Evolutionary conservation across 2,113 vertebrate genomes (phyloP), one percentile per base, ranked within the genome.

Genomic region (Cepphus grylle): DNA sequence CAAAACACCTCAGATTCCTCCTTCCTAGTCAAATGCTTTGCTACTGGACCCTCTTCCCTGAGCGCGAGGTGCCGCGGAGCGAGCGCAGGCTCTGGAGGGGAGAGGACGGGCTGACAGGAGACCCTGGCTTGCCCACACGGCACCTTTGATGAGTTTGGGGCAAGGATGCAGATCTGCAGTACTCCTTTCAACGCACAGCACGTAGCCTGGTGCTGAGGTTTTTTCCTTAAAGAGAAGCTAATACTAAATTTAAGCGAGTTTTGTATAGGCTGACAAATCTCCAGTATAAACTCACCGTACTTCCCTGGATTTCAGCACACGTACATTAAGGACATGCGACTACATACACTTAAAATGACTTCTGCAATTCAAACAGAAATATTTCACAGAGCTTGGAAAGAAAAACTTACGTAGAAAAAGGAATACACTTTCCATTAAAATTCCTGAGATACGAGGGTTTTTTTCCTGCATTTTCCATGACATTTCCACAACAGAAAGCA

Each of bases 121-220:
- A 36, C 15, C 0, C 0, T 6, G 12, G 15, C 14, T 45, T 66
- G 59, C 59, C 61, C 12, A 4, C 15, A 25, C 53, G 62, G 17
- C n/a, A 5, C 10, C 42, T 65, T 52, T 20, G 8, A 6, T 6
- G 27, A 43, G 30, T 9, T 21, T 29, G 29, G n/a, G 50, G 25
- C 61, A 61, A 27, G 34, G 56, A 15, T 22, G 38, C n/a, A 34
- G 15, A 58, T 36, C 50, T 66, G 30, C 84, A 71, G 65, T 38
- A 1, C 22, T 61, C 47, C 55, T 65, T 49, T 59, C 27, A 38
- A 53, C 18, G 4, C 4, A 12, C 9, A 81, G 43, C 36, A 42
- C 29, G 9, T 15, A 81, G 43, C 43, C 49, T 1, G 1, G 22
- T 27, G 47, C 53, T n/a, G 32, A 81, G 21, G 21, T 36, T 77